Conservation (phyloP, 2,113 vertebrate genomes). For the Symphodus melops region DNA sequence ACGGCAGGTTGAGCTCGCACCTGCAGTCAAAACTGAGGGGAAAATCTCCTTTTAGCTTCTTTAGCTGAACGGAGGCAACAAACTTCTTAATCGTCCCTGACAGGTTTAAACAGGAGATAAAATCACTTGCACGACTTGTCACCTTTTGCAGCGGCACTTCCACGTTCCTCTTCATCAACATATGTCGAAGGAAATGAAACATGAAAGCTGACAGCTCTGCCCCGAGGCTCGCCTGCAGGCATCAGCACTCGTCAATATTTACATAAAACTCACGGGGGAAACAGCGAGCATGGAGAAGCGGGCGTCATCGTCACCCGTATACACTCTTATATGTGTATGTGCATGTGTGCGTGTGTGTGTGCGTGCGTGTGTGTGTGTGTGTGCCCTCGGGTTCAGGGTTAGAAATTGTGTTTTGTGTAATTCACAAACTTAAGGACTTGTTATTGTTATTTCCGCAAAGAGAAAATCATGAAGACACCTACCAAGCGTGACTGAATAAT, state of each 20-base stretch:
- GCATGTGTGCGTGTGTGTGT: slow-evolving; percentile 14
- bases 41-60: neutral
- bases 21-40: neutral
- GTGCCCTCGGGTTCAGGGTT: slow-evolving; percentile 9
- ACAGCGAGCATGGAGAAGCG: slow-evolving; percentile 20
- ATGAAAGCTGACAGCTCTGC: slow-evolving; percentile 52
- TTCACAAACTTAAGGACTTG: slow-evolving; percentile 34
- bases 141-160: slow-evolving; percentile 42
- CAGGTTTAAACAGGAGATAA: slow-evolving; percentile 21
- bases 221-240: slow-evolving; percentile 28
- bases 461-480: neutral
- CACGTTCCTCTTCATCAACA: slow-evolving; percentile 32
- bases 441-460: neutral
- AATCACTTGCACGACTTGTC: slow-evolving; percentile 17
- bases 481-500: neutral
- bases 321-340: slow-evolving; percentile 12
- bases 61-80: neutral
- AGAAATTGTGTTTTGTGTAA: slow-evolving; percentile 19
- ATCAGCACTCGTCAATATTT: slow-evolving; percentile 63
- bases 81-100: neutral
- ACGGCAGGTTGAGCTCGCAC: neutral
- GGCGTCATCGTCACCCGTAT: slow-evolving; percentile 42
- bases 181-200: slow-evolving; percentile 62
- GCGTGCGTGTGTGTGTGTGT: slow-evolving; percentile 17
- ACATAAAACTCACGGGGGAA: slow-evolving; percentile 61